Evolutionary conservation across 2,888 invertebrate species (phyloP), one percentile per base, ranked within the genome.

Genomic region (Cyaniris semiargus): DNA sequence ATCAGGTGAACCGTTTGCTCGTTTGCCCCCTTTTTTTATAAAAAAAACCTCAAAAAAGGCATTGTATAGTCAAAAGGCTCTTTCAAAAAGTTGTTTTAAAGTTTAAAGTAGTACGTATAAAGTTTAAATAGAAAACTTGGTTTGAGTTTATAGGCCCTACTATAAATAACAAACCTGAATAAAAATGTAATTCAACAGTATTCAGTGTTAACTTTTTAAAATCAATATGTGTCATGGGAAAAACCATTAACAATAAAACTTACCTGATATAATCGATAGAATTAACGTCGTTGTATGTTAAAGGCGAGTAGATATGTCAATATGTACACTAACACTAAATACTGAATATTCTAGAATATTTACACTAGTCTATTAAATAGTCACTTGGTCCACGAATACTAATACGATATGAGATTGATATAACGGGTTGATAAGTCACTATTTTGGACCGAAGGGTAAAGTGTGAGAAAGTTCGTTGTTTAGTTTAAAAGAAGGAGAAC

Each of bases 301-400:
- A 78, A 78, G 76, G 74, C 66, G 31, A 71, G 76, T 48, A 74
- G 79, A 80, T 81, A 81, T 79, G 76, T 79, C 75, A 81, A 78
- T 85, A 85, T 85, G 81, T 86, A 88, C 89, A 89, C 88, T 83
- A 82, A 82, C 89, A 89, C 88, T 76, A 71, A 77, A 48, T 76
- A 71, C 66, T 78, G 74, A 80, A 82, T 81, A 81, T 77, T 81
- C 80, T 79, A 82, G 80, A 82, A 78, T 79, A 79, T 75, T 71
- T 58, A 80, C 81, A 82, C 81, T 81, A 81, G 81, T 81, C 81
- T 82, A 81, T 80, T 13, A 78, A 81, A 76, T 80, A 80, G 80
- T 80, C 79, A 84, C 84, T 90, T 91, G 89, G 89, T 88, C 90
- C 90, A 77, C 80, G 66, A 44, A 27, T 74, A 48, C 27, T 53